These are phyloP conservation scores for Cyanocitta stelleri DNA, from an alignment of 2,113 vertebrate species.

Conservation along the genomic window DNA sequence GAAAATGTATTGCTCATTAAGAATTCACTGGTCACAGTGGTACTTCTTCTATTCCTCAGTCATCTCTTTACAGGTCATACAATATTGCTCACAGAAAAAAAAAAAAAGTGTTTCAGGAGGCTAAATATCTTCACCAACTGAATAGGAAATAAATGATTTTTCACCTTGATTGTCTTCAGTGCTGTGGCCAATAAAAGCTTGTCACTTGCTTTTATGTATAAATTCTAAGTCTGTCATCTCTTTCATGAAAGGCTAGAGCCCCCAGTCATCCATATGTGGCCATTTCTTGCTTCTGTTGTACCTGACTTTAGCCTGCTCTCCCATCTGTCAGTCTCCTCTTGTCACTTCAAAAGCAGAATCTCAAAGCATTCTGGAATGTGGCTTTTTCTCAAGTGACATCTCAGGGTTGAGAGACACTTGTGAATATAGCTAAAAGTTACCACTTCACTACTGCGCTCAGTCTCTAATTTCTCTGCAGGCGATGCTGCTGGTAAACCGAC, in stretches of 20 bases:
- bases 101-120: neutral
- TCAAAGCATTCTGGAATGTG: neutral
- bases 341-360: neutral
- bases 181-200: neutral
- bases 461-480: constrained; percentile 16
- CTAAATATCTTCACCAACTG: neutral
- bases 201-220: neutral
- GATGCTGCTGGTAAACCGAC: neutral
- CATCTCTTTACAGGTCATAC: neutral
- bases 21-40: neutral
- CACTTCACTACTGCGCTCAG: constrained; percentile 13
- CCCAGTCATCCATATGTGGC: neutral
- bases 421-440: constrained; percentile 18
- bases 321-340: neutral
- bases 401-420: constrained; percentile 27
- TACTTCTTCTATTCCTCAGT: neutral
- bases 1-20: neutral
- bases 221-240: neutral
- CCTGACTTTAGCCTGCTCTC: neutral
- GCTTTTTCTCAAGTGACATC: constrained; percentile 18
- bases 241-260: neutral
- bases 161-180: neutral
- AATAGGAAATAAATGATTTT: neutral
- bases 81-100: neutral
- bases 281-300: neutral